A percentile compares a stretch with the other conserved stretches of the same genome.
Evolutionary conservation across 1,140 invertebrate species (phyloP).

Genomic region (Drosophila leontia): DNA sequence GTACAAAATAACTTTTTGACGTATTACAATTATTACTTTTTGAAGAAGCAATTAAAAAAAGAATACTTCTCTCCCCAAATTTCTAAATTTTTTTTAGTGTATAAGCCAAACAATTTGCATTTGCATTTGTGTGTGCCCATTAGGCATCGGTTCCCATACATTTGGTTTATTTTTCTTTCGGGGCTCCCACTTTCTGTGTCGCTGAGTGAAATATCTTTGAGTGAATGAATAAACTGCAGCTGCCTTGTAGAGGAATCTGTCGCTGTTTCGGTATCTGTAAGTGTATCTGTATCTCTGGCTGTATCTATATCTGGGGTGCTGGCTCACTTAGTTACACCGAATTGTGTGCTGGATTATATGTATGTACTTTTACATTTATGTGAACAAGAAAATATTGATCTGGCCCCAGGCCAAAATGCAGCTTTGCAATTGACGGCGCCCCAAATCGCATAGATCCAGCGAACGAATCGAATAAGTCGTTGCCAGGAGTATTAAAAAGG

Average conservation of each 20-base stretch:
- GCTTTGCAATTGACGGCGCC: conserved; percentile 5
- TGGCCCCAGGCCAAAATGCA: conserved; percentile 38
- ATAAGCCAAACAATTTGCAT: conserved; percentile 23
- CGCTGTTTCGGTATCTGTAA: conserved; percentile 10
- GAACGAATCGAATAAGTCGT: conserved; percentile 17
- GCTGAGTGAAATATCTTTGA: conserved; percentile 62
- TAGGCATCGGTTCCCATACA: conserved; percentile 58
- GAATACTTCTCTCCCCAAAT: not conserved
- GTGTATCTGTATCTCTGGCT: conserved; percentile 1
- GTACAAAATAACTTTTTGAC: too few relatives aligned
- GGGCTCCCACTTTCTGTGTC: conserved; percentile 47
- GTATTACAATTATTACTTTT: too few relatives aligned
- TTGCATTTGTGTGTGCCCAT: conserved; percentile 62
- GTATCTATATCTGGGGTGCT: conserved; percentile 6
- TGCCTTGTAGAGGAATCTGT: conserved; percentile 26
- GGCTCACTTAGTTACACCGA: conserved; percentile 9
- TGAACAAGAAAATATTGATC: conserved; percentile 49
- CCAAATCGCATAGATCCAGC: conserved; percentile 5
- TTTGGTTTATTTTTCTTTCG: conserved; percentile 47
- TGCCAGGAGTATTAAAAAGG: conserved; percentile 39
- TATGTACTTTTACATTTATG: conserved; percentile 38
- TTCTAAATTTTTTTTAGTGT: not conserved
- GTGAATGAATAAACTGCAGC: conserved; percentile 52
- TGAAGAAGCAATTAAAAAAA: too few relatives aligned
- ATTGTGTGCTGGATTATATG: conserved; percentile 25